Conservation (phyloP, 2,888 invertebrate species). For the Adela reaumurella region DNA sequence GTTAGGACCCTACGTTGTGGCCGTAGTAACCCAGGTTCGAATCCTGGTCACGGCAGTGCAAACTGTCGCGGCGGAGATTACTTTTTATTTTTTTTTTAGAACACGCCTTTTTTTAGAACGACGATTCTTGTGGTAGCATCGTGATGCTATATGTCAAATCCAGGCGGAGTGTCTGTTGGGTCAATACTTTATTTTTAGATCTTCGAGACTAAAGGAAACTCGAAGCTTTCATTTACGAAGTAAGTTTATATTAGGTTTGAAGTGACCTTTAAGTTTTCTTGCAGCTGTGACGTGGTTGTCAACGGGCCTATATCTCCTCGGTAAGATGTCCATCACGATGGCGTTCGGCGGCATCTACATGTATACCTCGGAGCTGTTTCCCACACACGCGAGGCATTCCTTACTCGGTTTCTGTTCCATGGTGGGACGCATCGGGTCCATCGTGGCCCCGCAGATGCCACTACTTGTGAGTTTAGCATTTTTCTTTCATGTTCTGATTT, state of each 20-base stretch:
- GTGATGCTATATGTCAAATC: too few species aligned
- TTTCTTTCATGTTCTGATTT: not conserved
- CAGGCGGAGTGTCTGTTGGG: too few species aligned
- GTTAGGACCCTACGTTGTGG: slow-evolving; percentile 61
- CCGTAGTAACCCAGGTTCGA: slow-evolving; percentile 76
- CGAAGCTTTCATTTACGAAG: too few species aligned
- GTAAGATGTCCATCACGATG: slow-evolving; percentile 60
- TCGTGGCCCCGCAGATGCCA: slow-evolving; percentile 64
- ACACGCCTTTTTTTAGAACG: too few species aligned
- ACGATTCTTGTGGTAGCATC: too few species aligned
- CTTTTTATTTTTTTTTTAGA: slow-evolving; percentile 2
- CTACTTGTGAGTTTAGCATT: slow-evolving; percentile 46
- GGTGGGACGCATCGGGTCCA: slow-evolving; percentile 61
- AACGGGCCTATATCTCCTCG: slow-evolving; percentile 51
- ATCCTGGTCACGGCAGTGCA: slow-evolving; percentile 66
- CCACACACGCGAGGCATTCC: slow-evolving; percentile 62
- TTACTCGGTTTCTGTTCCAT: slow-evolving; percentile 64
- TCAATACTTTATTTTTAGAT: too few species aligned
- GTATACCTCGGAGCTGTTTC: slow-evolving; percentile 65
- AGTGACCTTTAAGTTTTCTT: slow-evolving; percentile 8
- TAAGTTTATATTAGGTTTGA: too few species aligned
- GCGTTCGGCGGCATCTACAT: slow-evolving; percentile 62
- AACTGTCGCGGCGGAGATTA: slow-evolving; percentile 9
- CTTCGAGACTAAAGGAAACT: too few species aligned
- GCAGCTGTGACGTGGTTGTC: slow-evolving; percentile 40